Percentiles rank a stretch among this genome's conserved stretches.
Conservation (phyloP, 2,888 invertebrate species). For the Ochropleura leucogaster region DNA sequence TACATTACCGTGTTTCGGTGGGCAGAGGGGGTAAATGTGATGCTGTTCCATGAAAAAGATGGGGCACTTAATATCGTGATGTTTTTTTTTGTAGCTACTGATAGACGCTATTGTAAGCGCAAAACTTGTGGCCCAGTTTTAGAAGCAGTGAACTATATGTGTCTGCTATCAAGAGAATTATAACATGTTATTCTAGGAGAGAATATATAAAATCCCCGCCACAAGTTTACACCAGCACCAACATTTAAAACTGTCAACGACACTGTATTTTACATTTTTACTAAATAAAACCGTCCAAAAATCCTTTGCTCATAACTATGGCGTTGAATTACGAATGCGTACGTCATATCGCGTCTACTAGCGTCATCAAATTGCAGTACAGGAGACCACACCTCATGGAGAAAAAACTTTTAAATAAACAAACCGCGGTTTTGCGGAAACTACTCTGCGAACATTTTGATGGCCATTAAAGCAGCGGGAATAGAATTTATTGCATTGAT, state of each 20-base stretch:
- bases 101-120: too few species aligned
- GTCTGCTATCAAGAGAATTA: background rate
- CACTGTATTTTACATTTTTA: background rate
- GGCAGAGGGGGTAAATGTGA: too few species aligned
- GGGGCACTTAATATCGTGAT: too few species aligned
- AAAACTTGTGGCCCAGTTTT: too few species aligned
- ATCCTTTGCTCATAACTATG: constrained; percentile 11
- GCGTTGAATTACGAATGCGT: constrained; percentile 62
- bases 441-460: constrained; percentile 72
- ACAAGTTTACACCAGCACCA: background rate
- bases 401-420: constrained; percentile 85
- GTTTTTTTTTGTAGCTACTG: too few species aligned
- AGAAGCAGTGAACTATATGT: background rate
- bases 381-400: constrained; percentile 77
- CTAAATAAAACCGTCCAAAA: constrained; percentile 16
- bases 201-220: background rate
- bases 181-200: background rate
- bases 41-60: too few species aligned
- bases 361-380: constrained; percentile 79
- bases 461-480: constrained; percentile 66
- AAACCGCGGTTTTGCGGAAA: constrained; percentile 76
- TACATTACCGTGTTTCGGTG: too few species aligned
- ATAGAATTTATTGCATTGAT: background rate
- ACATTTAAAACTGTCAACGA: background rate
- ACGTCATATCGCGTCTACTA: constrained; percentile 61